A percentile compares a stretch with the other conserved stretches of the same genome.
phyloP scores from a whole-genome alignment of 2,113 vertebrate species.

The Phodopus roborovskii region DNA sequence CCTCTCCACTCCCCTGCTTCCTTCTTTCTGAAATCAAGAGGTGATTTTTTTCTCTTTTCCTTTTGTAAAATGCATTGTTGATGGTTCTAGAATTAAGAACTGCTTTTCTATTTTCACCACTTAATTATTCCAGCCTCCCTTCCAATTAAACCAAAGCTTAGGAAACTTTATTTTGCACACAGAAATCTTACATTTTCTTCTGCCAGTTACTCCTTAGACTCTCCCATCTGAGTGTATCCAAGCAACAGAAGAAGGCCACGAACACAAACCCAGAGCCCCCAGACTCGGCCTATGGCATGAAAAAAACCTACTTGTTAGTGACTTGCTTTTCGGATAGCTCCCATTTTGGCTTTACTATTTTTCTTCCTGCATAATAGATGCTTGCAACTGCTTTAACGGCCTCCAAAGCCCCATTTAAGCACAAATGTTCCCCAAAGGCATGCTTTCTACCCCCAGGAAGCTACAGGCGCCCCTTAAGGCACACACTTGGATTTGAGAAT shows the following conservation, averaged over 20 bases:
- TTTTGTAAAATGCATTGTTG: not conserved
- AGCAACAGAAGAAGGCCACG: not conserved
- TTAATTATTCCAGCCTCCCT: not conserved
- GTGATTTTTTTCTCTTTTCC: not conserved
- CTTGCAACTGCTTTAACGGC: not conserved
- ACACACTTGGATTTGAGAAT: not conserved
- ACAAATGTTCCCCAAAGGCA: not conserved
- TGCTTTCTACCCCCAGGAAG: not conserved
- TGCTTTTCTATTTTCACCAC: not conserved
- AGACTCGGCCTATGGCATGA: not conserved
- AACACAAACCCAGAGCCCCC: not conserved
- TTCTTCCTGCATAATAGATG: not conserved
- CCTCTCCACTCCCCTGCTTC: not conserved
- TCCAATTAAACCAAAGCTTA: not conserved
- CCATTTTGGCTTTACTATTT: not conserved
- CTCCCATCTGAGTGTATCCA: not conserved
- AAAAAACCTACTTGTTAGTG: not conserved
- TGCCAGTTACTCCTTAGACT: not conserved
- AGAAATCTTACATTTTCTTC: not conserved
- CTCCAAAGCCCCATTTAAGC: not conserved
- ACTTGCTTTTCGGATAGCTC: not conserved
- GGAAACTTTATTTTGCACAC: conserved; percentile 22
- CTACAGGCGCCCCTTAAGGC: not conserved
- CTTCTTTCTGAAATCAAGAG: not conserved
- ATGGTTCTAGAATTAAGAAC: not conserved